Base-by-base conservation (phyloP, 1,140 invertebrate genomes). In the Cyclargus thomasi region DNA sequence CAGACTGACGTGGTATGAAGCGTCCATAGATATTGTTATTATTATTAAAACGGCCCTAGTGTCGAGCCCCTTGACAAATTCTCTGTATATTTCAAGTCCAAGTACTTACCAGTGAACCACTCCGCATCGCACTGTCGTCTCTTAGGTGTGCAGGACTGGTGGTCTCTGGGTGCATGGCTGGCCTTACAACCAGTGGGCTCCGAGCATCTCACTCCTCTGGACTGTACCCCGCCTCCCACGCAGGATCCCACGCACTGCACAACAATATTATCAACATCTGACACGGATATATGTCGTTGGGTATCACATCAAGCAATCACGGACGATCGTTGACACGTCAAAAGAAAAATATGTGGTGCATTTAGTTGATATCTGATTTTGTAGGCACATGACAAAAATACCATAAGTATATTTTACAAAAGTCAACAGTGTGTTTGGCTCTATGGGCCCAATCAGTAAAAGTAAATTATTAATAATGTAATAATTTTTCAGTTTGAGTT, bases 171-270 rank as follows among this genome's bases (percentile, higher is more conserved):
- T 29, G 91, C 90, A 16, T 88, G 79, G 17, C 81, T 81, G 2
- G 86, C 74, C 22, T 92, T 86, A 75, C 94, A 95, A 4, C 88
- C 90, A 5, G 83, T 68, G 0, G 88, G 86, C 4, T 92, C 91
- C 1, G 92, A 91, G 72, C 94, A 95, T 16, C 92, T 88, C 3
- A 94, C 93, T 18, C 92, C 92, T 10, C 94, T 86, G 17, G 92
- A 93, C 78, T 95, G 94, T 1, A 93, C 82, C 0, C 94, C 94
- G 29, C 92, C 91, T 0, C 94, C 94, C 4, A 86, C 77, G 74
- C 94, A 95, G 76, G 89, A 91, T 18, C 90, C 91, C 4, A 92
- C 91, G 71, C 92, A 92, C 92, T 92, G 65, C 1, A 55, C 62
- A 69, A 69, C 47, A 53, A 69, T 18, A 70, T 62, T 65, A 47